Evolutionary conservation across 2,797 vertebrate genomes (phyloP).

Genomic region (Anguilla anguilla): DNA sequence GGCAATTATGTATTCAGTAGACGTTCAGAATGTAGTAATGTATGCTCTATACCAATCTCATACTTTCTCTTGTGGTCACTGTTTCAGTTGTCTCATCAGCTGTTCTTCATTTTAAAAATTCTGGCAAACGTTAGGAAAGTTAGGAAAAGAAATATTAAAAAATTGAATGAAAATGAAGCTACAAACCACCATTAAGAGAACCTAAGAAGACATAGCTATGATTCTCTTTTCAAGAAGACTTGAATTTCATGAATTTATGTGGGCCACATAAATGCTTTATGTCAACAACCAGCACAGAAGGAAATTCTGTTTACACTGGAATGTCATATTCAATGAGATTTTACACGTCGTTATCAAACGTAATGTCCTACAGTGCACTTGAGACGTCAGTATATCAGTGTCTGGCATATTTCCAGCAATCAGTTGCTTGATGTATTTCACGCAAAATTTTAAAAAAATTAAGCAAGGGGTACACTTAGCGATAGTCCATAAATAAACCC

Average conservation of each 20-base stretch:
- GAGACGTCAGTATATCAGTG: neutral
- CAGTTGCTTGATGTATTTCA: neutral
- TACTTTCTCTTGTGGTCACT: slow-evolving; percentile 40
- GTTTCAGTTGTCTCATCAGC: slow-evolving; percentile 38
- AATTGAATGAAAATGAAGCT: neutral
- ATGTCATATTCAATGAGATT: slow-evolving; percentile 1
- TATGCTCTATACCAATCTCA: slow-evolving; percentile 23
- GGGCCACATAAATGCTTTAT: neutral
- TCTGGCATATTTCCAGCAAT: neutral
- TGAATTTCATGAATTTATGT: neutral
- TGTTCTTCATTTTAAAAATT: neutral
- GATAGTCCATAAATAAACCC: slow-evolving; percentile 20
- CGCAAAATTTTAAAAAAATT: neutral
- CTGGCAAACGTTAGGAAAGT: neutral
- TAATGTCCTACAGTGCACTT: neutral
- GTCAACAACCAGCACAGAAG: neutral
- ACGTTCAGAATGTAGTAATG: slow-evolving; percentile 51
- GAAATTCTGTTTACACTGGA: neutral
- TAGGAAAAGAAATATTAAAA: slow-evolving; percentile 1
- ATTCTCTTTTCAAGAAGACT: neutral
- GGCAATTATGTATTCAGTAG: slow-evolving; percentile 50
- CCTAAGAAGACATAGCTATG: neutral
- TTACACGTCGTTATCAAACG: neutral
- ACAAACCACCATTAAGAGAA: neutral
- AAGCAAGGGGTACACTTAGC: neutral